phyloP scores from a whole-genome alignment of 2,113 vertebrate genomes.

The Stomatorhinus ivindoensis region DNA sequence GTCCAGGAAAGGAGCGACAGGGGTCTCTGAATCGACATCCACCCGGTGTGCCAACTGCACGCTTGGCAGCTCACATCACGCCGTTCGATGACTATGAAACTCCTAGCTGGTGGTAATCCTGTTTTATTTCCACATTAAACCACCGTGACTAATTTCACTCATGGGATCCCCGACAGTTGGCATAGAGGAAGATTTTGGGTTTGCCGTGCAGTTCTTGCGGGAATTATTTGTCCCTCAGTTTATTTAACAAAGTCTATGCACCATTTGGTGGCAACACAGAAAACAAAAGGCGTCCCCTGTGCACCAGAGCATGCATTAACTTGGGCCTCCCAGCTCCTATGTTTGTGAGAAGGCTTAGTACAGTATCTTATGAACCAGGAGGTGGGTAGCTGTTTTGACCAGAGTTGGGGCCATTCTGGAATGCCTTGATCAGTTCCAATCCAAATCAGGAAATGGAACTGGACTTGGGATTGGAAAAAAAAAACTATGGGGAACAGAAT shows the following conservation, averaged over 20 bases:
- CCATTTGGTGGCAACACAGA: background rate
- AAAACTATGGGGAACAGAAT: too few relatives aligned
- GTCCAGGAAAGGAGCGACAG: conserved; percentile 12
- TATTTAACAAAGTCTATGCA: background rate
- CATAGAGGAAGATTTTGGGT: background rate
- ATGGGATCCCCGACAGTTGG: background rate
- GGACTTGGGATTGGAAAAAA: too few relatives aligned
- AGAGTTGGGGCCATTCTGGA: too few relatives aligned
- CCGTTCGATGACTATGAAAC: background rate
- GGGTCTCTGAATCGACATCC: conserved; percentile 35
- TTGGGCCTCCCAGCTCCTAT: background rate
- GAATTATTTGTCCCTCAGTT: background rate
- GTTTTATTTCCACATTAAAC: conserved; percentile 1
- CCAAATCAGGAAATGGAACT: too few relatives aligned
- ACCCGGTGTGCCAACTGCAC: background rate
- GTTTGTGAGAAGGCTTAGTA: background rate
- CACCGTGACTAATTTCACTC: background rate
- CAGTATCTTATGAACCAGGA: background rate
- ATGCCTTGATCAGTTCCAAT: too few relatives aligned
- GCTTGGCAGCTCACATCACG: background rate
- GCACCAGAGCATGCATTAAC: background rate
- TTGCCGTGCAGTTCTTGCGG: background rate
- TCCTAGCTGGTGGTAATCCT: background rate
- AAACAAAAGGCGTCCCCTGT: background rate
- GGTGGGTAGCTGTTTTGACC: background rate